Evolutionary conservation across 2,113 vertebrate genomes (phyloP).

Genomic region (Cepphus grylle): DNA sequence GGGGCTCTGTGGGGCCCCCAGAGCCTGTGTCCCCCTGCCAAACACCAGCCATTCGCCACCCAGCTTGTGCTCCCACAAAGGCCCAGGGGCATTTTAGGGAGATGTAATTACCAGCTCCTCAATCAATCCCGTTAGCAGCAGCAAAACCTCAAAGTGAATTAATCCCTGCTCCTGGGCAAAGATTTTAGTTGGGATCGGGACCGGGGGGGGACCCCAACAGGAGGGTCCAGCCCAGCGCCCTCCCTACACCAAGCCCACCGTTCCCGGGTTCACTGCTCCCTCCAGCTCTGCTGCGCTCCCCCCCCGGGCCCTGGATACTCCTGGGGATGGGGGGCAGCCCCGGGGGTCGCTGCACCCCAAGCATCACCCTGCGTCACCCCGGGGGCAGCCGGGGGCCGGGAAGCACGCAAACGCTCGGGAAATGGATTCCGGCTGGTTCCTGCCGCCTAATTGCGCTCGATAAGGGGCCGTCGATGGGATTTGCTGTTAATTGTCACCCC

Average conservation of each 20-base stretch:
- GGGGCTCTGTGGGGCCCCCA: not conserved
- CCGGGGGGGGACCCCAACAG: fast-evolving
- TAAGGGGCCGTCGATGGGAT: not conserved
- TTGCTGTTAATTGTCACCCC: constrained; percentile 14
- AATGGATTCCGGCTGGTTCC: constrained; percentile 16
- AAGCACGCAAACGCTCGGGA: fast-evolving
- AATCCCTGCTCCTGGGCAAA: fast-evolving
- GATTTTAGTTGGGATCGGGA: not conserved
- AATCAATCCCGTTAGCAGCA: not conserved
- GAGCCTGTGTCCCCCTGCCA: not conserved
- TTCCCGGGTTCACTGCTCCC: not conserved
- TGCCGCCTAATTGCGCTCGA: not conserved
- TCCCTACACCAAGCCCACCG: fast-evolving
- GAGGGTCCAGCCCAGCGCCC: not conserved
- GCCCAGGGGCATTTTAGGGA: not conserved
- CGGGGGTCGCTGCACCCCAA: fast-evolving
- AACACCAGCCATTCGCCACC: not conserved
- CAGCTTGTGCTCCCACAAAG: not conserved
- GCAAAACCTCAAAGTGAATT: not conserved
- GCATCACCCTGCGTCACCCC: not conserved
- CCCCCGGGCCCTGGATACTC: not conserved
- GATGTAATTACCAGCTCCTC: not conserved
- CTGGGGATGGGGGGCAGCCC: not conserved
- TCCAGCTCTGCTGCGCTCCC: not conserved
- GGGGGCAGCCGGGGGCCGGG: not conserved